Conservation (phyloP, 2,888 invertebrate species). For the Drosophila testacea region DNA sequence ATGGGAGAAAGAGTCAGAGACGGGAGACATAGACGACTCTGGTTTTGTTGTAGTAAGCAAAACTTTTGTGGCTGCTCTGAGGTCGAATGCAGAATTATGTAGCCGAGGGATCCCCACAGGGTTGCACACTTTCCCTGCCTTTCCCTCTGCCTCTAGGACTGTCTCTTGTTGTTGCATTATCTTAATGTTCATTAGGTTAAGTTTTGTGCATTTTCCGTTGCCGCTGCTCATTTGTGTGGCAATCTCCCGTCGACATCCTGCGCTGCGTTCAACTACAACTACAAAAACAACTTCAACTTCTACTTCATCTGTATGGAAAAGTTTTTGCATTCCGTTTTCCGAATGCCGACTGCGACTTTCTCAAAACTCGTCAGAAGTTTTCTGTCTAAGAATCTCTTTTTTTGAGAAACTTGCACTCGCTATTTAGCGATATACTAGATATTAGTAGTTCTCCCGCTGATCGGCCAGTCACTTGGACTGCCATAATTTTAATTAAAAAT, state of each 20-base stretch:
- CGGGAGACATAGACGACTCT: conserved; percentile 3
- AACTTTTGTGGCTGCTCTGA: conserved; percentile 73
- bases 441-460: conserved; percentile 17
- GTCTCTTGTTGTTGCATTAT: conserved; percentile 74
- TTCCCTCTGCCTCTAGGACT: background rate
- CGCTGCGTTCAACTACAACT: conserved; percentile 35
- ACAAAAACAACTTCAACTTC: conserved; percentile 27
- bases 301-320: conserved; percentile 60
- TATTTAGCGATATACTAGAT: conserved; percentile 9
- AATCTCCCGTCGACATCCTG: conserved; percentile 77
- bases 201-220: conserved; percentile 78
- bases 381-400: conserved; percentile 34
- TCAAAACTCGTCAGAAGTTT: conserved; percentile 68
- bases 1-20: too few species aligned
- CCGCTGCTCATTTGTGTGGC: conserved; percentile 73
- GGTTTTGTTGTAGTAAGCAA: conserved; percentile 55
- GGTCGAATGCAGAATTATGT: conserved; percentile 73
- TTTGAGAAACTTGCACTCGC: conserved; percentile 25
- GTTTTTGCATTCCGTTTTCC: conserved; percentile 71
- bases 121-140: background rate
- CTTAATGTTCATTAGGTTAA: conserved; percentile 82
- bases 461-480: conserved; percentile 22
- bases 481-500: conserved; percentile 61
- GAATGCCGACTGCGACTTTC: conserved; percentile 40
- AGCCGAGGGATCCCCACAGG: conserved; percentile 34